These are phyloP conservation scores for Tympanoctomys barrerae DNA, from an alignment of 2,797 vertebrate genomes.

Conservation along the genomic window DNA sequence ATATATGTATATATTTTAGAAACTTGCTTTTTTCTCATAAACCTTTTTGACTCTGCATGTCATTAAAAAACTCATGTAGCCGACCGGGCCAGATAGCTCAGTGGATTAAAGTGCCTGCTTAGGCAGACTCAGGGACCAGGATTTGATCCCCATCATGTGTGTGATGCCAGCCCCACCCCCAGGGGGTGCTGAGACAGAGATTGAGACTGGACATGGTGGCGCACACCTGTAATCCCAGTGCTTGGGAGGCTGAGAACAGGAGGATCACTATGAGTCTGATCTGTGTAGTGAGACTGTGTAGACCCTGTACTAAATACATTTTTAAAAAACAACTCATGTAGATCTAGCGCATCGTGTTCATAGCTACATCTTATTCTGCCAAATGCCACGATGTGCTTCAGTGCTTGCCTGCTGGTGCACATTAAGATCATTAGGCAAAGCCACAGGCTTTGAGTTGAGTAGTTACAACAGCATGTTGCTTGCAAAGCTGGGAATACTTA, in stretches of 20 bases:
- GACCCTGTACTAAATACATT: too few species aligned
- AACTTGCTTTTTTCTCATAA: neutral
- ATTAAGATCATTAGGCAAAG: neutral
- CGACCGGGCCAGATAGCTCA: too few species aligned
- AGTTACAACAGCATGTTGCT: neutral
- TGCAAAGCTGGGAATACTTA: slow-evolving; percentile 31
- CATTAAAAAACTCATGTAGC: neutral
- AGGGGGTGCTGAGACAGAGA: too few species aligned
- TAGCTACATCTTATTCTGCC: neutral
- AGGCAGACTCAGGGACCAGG: too few species aligned
- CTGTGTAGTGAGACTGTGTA: too few species aligned
- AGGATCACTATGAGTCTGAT: too few species aligned
- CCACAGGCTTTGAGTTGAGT: neutral
- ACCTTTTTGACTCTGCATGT: neutral
- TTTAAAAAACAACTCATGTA: neutral
- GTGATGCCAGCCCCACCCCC: too few species aligned
- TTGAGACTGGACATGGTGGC: too few species aligned
- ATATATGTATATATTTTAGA: neutral
- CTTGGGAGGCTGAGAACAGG: too few species aligned
- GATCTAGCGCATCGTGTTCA: neutral
- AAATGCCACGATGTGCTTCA: neutral
- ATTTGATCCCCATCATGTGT: too few species aligned
- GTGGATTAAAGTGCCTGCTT: too few species aligned
- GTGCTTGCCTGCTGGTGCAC: neutral
- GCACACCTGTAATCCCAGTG: too few species aligned